phyloP scores from a whole-genome alignment of 2,113 vertebrate genomes.

The Heterotilapia buettikoferi region DNA sequence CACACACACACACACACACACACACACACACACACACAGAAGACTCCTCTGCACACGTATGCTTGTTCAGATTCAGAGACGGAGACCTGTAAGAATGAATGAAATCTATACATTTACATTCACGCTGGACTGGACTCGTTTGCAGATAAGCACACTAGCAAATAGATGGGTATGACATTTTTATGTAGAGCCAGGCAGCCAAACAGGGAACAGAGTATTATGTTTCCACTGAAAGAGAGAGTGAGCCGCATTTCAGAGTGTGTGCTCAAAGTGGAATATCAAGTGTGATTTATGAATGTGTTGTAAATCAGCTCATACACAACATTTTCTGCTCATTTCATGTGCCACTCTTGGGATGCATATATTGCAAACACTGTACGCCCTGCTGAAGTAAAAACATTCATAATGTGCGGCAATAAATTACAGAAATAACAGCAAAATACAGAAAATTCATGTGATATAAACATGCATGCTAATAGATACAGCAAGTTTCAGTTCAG shows the following conservation, averaged over 20 bases:
- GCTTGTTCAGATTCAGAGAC: background rate
- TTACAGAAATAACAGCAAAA: background rate
- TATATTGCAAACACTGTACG: background rate
- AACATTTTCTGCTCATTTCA: background rate
- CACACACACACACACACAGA: background rate
- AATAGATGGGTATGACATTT: background rate
- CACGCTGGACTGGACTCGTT: background rate
- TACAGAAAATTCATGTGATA: accelerated
- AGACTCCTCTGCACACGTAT: conserved; percentile 1
- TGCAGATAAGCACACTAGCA: background rate
- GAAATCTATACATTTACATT: conserved; percentile 2
- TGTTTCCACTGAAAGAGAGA: background rate
- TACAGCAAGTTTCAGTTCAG: background rate
- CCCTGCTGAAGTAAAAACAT: background rate
- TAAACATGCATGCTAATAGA: background rate
- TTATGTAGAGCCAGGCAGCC: background rate
- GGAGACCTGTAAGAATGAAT: background rate
- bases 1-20: too few relatives aligned
- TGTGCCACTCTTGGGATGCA: background rate
- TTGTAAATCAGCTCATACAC: background rate
- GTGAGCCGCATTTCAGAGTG: background rate
- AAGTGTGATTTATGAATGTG: background rate
- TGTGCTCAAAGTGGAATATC: background rate
- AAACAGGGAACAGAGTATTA: background rate
- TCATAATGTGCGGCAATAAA: background rate